Percentiles rank a stretch among this genome's conserved stretches.
These are phyloP conservation scores for Liasis olivaceus DNA, from an alignment of 2,797 vertebrate species.

Conservation along the genomic window DNA sequence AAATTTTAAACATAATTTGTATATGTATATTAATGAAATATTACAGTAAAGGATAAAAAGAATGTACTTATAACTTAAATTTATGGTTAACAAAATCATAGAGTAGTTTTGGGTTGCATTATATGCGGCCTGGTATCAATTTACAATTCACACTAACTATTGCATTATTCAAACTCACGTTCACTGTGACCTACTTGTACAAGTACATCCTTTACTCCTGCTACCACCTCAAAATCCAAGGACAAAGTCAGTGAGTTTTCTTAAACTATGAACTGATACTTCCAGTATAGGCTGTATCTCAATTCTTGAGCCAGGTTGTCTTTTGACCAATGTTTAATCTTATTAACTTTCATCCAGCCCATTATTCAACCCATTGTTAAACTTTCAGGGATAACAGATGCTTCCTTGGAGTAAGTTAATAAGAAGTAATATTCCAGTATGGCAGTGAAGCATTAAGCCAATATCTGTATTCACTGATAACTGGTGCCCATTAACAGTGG, in stretches of 20 bases:
- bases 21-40: not conserved
- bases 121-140: not conserved
- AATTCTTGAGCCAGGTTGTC: not conserved
- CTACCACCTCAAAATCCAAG: not conserved
- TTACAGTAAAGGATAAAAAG: not conserved
- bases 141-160: not conserved
- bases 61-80: not conserved
- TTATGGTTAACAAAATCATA: not conserved
- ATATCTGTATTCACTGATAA: not conserved
- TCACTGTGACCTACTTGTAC: not conserved
- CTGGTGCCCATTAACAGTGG: not conserved
- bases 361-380: not conserved
- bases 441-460: not conserved
- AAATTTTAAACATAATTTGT: not conserved
- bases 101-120: not conserved
- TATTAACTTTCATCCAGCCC: not conserved
- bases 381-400: not conserved
- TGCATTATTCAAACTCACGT: not conserved
- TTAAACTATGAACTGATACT: not conserved
- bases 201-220: not conserved
- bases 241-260: not conserved
- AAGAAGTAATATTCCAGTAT: not conserved
- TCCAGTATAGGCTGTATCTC: not conserved
- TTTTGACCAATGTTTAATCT: not conserved
- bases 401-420: not conserved